Evolutionary conservation across 1,140 invertebrate species (phyloP).

Genomic region (Pectinophora gossypiella): DNA sequence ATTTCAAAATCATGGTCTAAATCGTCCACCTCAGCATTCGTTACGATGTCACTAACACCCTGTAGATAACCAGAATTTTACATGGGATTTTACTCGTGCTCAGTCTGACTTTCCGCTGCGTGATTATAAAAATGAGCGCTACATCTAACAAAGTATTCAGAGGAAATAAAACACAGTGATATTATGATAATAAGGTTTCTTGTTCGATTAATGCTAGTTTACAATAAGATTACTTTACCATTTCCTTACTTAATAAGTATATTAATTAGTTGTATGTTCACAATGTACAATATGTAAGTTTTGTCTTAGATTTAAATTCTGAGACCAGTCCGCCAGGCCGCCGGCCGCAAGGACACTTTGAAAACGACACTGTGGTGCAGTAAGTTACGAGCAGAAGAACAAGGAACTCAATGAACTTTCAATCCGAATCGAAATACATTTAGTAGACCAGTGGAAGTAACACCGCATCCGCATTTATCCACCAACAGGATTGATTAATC

Average conservation of each 20-base stretch:
- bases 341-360: slow-evolving; percentile 66
- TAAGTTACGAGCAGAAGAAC: too few relatives aligned
- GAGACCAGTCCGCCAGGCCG: slow-evolving; percentile 63
- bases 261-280: slow-evolving; percentile 71
- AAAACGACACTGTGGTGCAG: slow-evolving; percentile 42
- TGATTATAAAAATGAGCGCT: neutral
- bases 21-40: too few relatives aligned
- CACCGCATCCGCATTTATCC: too few relatives aligned
- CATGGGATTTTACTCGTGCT: too few relatives aligned
- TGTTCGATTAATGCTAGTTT: slow-evolving; percentile 72
- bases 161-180: slow-evolving; percentile 58
- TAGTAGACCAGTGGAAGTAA: too few relatives aligned
- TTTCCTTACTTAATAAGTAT: slow-evolving; percentile 52
- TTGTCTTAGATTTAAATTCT: slow-evolving; percentile 60
- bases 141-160: neutral
- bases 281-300: slow-evolving; percentile 72
- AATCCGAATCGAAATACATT: too few relatives aligned
- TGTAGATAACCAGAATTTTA: too few relatives aligned
- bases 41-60: too few relatives aligned
- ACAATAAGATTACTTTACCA: slow-evolving; percentile 72
- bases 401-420: too few relatives aligned
- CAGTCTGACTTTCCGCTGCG: too few relatives aligned
- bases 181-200: slow-evolving; percentile 75
- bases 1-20: too few relatives aligned
- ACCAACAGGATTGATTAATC: too few relatives aligned